Evolutionary conservation across 2,888 invertebrate genomes (phyloP), one percentile per base, ranked within the genome.

Genomic region (Lucinisca nassula): DNA sequence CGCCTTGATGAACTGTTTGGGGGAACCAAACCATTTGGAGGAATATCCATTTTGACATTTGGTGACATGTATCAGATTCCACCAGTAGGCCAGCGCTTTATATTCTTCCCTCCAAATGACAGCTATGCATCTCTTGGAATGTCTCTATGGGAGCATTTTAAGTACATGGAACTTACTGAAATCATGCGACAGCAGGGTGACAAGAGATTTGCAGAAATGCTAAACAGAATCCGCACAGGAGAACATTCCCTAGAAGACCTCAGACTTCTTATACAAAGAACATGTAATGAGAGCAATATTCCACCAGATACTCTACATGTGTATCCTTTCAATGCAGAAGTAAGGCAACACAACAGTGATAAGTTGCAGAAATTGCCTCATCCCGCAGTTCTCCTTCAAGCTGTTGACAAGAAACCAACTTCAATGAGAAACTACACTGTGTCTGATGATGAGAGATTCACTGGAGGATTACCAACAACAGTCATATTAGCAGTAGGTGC

Each of bases 31-130:
- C 67, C 37, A 45, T 85, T 82, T 82, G 77, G 81, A 38, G 81
- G 77, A 21, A 51, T 78, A 17, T 21, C 61, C 12, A 49, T 82
- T 10, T 30, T 79, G n/a, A 74, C 75, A 8, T 32, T 85, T 17
- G 85, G 81, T 12, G 85, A 85, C 27, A 24, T 85, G 40, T 85
- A 77, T 55, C 85, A 81, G 73, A 27, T 85, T 8, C 67, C 35
- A 8, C 79, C 84, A 38, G 40, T 84, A 37, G 67, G 35, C 21
- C 38, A 30, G 24, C 73, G 40, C 30, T 67, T 14, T 75, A 45
- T 82, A 14, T 82, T 67, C 58, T 40, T 40, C 32, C 30, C 14
- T 1, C 55, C 73, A 12, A 12, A 4, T 21, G 35, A 55, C 27
- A 70, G 32, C 37, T 37, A 37, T n/a, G 12, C 4, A 8, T 12